Conservation (phyloP, 2,113 vertebrate species). For the Phrynocephalus versicolor region DNA sequence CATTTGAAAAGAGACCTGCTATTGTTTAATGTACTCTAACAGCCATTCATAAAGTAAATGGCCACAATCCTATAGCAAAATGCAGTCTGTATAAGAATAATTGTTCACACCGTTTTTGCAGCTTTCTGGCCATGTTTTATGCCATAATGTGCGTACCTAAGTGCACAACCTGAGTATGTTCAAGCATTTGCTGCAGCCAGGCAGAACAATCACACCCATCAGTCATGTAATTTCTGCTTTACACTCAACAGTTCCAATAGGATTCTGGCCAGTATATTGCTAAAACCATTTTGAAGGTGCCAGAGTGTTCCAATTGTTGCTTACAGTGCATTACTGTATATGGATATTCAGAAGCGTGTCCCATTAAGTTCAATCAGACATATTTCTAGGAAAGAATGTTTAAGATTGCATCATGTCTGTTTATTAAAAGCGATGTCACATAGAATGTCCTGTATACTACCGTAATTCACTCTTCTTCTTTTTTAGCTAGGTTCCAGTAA, state of each 20-base stretch:
- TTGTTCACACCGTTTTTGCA: too few relatives aligned
- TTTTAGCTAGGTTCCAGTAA: constrained; percentile 22
- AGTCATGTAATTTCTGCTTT: too few relatives aligned
- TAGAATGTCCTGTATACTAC: background rate
- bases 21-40: background rate
- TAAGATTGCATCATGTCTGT: background rate
- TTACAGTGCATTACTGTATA: background rate
- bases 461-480: constrained; percentile 22
- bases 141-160: too few relatives aligned
- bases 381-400: background rate
- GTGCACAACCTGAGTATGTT: too few relatives aligned
- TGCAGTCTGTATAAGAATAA: too few relatives aligned
- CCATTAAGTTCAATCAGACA: background rate
- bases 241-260: too few relatives aligned
- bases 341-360: background rate
- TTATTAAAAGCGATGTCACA: too few relatives aligned
- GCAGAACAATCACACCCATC: too few relatives aligned
- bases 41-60: background rate
- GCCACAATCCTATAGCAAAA: too few relatives aligned
- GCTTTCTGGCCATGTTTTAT: too few relatives aligned
- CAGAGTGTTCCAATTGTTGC: background rate
- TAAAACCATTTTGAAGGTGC: background rate
- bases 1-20: constrained; percentile 30
- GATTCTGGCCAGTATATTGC: background rate
- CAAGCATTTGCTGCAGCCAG: too few relatives aligned